These are phyloP conservation scores for Rhagonycha lutea DNA, from an alignment of 2,888 invertebrate species.

Conservation along the genomic window DNA sequence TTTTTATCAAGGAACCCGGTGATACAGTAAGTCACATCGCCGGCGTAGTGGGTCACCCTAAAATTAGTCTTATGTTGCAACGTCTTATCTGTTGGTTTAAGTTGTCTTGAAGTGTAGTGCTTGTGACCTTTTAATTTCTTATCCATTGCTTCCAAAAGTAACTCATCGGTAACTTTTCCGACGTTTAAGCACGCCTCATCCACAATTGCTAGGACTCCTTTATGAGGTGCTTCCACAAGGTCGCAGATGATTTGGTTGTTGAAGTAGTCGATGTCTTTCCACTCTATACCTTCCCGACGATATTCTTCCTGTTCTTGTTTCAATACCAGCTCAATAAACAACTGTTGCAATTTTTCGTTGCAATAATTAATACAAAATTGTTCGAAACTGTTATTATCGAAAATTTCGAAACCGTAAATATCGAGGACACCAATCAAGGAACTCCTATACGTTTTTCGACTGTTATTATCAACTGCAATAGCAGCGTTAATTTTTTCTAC, in stretches of 20 bases:
- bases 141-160: slow-evolving; percentile 92
- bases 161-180: slow-evolving; percentile 84
- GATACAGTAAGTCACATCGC: slow-evolving; percentile 91
- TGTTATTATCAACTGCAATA: slow-evolving; percentile 73
- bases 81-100: slow-evolving; percentile 79
- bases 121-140: slow-evolving; percentile 81
- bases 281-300: slow-evolving; percentile 90
- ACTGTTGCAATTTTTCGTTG: slow-evolving; percentile 96
- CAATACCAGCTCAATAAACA: slow-evolving; percentile 95
- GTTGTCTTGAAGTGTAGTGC: slow-evolving; percentile 88
- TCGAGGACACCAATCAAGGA: slow-evolving; percentile 94
- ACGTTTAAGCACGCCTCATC: slow-evolving; percentile 97
- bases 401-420: slow-evolving; percentile 99
- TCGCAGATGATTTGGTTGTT: slow-evolving; percentile 97
- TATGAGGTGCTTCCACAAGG: slow-evolving; percentile 90
- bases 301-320: slow-evolving; percentile 99
- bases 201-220: slow-evolving; percentile 84
- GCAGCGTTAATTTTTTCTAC: slow-evolving; percentile 90
- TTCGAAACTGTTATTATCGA: slow-evolving; percentile 95
- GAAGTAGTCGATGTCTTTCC: slow-evolving; percentile 94
- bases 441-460: slow-evolving; percentile 64
- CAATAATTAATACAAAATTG: slow-evolving; percentile 99
- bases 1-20: slow-evolving; percentile 96
- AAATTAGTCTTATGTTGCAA: slow-evolving; percentile 54
- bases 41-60: slow-evolving; percentile 92